These are phyloP conservation scores for Triops cancriformis DNA, from an alignment of 1,140 invertebrate species.

Conservation along the genomic window DNA sequence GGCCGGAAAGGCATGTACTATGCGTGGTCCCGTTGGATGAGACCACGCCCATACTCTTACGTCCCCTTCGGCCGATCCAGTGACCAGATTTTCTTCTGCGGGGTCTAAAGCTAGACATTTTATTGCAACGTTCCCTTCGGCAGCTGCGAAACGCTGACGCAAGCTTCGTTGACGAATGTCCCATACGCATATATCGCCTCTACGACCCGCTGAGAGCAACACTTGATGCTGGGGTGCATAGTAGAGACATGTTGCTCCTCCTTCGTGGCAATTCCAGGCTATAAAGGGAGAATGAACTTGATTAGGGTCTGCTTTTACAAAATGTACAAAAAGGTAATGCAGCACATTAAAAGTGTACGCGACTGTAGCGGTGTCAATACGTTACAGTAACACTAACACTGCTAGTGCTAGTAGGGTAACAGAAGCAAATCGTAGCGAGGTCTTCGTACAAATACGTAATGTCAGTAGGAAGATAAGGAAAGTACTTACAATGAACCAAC, in stretches of 20 bases:
- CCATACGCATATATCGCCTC: constrained; percentile 90
- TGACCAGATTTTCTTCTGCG: constrained; percentile 91
- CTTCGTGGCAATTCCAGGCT: constrained; percentile 87
- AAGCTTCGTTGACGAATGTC: constrained; percentile 82
- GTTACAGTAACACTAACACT: no score
- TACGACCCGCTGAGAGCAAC: constrained; percentile 88
- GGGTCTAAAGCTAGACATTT: constrained; percentile 92
- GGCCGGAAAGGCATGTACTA: constrained; percentile 76
- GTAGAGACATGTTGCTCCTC: constrained; percentile 72
- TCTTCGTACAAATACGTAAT: no score
- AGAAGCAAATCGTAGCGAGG: not conserved
- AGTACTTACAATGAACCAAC: constrained; percentile 65
- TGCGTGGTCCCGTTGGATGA: constrained; percentile 63
- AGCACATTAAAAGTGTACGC: no score
- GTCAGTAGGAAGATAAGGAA: no score
- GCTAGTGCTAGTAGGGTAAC: no score
- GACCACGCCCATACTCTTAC: constrained; percentile 68
- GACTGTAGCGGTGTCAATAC: no score
- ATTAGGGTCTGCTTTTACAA: constrained; percentile 19
- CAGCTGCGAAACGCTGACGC: constrained; percentile 77
- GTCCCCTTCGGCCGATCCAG: constrained; percentile 96
- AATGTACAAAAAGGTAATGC: no score
- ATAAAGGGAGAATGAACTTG: constrained; percentile 30
- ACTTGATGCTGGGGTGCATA: constrained; percentile 87
- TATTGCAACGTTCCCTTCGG: constrained; percentile 54